Percentiles rank a stretch among this genome's conserved stretches.
Conservation (phyloP, 2,113 vertebrate genomes). For the Chloebia gouldiae region DNA sequence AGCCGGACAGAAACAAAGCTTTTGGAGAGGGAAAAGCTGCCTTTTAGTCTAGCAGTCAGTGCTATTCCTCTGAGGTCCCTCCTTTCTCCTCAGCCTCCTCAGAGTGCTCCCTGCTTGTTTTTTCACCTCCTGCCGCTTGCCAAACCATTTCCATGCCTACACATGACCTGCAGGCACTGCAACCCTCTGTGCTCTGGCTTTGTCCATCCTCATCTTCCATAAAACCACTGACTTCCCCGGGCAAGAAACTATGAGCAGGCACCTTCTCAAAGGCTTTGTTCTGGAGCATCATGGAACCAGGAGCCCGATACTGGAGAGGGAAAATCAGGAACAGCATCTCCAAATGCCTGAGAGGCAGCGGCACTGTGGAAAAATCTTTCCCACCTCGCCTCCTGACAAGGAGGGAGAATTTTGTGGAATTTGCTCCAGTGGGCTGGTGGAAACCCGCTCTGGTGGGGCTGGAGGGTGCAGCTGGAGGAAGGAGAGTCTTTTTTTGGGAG, state of each 20-base stretch:
- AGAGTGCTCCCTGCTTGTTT: not conserved
- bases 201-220: not conserved
- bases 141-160: not conserved
- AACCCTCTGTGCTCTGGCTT: not conserved
- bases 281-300: not conserved
- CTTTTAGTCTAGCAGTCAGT: not conserved
- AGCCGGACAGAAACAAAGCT: not conserved
- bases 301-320: not conserved
- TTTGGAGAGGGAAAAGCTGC: not conserved
- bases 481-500: not conserved
- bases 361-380: not conserved
- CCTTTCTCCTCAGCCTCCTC: not conserved
- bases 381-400: not conserved
- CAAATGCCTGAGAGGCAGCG: not conserved
- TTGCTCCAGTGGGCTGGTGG: not conserved
- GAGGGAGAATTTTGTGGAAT: not conserved
- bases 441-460: not conserved
- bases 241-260: too few species aligned
- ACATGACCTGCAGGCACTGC: fast-evolving
- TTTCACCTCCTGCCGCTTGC: not conserved
- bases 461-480: not conserved
- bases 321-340: not conserved
- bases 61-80: not conserved
- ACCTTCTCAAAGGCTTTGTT: not conserved
- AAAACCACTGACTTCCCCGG: not conserved